Conservation (phyloP, 2,113 vertebrate genomes). For the Machaerirhynchus nigripectus region DNA sequence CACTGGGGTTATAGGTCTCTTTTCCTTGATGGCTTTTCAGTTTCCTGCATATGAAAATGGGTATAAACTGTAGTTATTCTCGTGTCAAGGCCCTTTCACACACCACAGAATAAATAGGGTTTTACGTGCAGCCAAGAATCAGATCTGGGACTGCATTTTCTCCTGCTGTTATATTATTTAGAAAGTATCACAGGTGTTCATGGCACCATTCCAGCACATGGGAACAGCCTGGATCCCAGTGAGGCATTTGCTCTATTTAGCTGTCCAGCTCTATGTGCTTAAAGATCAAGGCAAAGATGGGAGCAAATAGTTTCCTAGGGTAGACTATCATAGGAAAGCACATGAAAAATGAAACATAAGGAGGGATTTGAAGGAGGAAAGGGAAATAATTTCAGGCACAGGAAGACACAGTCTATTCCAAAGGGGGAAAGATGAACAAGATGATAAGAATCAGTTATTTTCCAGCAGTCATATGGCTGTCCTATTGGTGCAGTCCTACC, state of each 20-base stretch:
- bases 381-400: background rate
- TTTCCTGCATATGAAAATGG: background rate
- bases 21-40: background rate
- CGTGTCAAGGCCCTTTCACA: conserved; percentile 3
- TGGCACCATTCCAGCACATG: background rate
- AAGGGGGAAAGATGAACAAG: background rate
- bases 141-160: background rate
- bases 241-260: conserved; percentile 31
- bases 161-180: conserved; percentile 21
- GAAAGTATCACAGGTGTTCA: conserved; percentile 11
- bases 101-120: background rate
- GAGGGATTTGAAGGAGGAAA: conserved; percentile 4
- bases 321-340: background rate
- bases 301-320: background rate
- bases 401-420: background rate
- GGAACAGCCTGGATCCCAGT: background rate
- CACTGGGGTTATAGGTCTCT: background rate
- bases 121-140: background rate
- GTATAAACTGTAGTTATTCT: background rate
- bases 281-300: conserved; percentile 11
- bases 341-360: background rate
- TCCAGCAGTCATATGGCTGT: background rate
- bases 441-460: background rate
- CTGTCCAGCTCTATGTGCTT: background rate
- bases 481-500: background rate